Evolutionary conservation across 1,140 invertebrate genomes (phyloP).

Genomic region (Olivierus martensii): DNA sequence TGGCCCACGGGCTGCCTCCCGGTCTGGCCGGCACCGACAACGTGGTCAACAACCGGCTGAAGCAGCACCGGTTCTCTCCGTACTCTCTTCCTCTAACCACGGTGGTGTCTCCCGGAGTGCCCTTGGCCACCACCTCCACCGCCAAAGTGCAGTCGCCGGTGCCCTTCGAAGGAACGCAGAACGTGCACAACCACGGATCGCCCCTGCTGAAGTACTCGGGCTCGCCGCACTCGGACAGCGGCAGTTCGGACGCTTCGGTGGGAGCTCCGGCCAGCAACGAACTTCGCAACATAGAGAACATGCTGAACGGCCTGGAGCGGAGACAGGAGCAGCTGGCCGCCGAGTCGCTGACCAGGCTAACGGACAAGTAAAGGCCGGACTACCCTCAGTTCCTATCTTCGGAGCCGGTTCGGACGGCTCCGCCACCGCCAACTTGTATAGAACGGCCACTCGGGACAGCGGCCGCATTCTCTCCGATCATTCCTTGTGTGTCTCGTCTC

Average conservation of each 20-base stretch:
- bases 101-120: constrained; percentile 25
- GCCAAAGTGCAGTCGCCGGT: too few species aligned
- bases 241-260: constrained; percentile 31
- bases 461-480: too few species aligned
- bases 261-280: constrained; percentile 37
- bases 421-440: too few species aligned
- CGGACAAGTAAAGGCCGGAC: constrained; percentile 24
- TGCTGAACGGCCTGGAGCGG: constrained; percentile 80
- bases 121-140: constrained; percentile 20
- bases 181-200: constrained; percentile 3
- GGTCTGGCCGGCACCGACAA: constrained; percentile 2
- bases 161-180: too few species aligned
- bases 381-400: constrained; percentile 11
- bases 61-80: constrained; percentile 61
- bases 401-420: too few species aligned
- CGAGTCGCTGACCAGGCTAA: constrained; percentile 19
- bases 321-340: constrained; percentile 22
- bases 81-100: constrained; percentile 47
- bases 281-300: constrained; percentile 89
- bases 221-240: constrained; percentile 26
- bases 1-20: constrained; percentile 40
- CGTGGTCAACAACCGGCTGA: constrained; percentile 30
- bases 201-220: background rate
- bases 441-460: too few species aligned
- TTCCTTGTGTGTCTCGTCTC: too few species aligned